These are phyloP conservation scores for Calephelis virginiensis DNA, from an alignment of 1,140 invertebrate genomes.

Conservation along the genomic window DNA sequence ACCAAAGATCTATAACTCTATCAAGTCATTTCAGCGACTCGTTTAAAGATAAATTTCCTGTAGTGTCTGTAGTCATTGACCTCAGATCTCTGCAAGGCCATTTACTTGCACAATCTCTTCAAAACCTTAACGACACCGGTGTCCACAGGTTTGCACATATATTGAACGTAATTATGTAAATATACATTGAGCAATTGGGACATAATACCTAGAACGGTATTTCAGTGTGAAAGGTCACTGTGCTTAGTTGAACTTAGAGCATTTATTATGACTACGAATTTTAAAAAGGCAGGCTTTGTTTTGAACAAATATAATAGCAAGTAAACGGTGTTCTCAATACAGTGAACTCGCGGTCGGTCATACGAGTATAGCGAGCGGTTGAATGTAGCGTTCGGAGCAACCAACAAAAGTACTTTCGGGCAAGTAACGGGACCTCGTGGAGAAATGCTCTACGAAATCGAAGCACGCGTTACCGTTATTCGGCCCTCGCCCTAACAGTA, in stretches of 20 bases:
- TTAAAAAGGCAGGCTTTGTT: slow-evolving; percentile 60
- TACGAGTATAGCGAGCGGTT: slow-evolving; percentile 41
- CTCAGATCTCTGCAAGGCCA: slow-evolving; percentile 56
- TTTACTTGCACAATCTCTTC: slow-evolving; percentile 59
- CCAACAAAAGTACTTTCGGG: slow-evolving; percentile 74
- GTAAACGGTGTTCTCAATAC: slow-evolving; percentile 65
- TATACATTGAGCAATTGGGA: slow-evolving; percentile 9
- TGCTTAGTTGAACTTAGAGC: slow-evolving; percentile 45
- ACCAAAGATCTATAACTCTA: neutral
- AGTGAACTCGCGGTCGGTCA: slow-evolving; percentile 65
- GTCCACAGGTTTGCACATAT: neutral
- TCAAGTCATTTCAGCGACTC: slow-evolving; percentile 17
- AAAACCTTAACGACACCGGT: slow-evolving; percentile 40
- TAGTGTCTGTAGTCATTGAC: slow-evolving; percentile 61
- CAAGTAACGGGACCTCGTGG: slow-evolving; percentile 67
- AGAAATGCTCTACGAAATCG: slow-evolving; percentile 78
- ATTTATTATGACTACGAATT: slow-evolving; percentile 47
- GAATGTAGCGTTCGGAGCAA: slow-evolving; percentile 36
- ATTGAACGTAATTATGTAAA: slow-evolving; percentile 13
- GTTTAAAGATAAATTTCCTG: slow-evolving; percentile 61
- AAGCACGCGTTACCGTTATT: slow-evolving; percentile 72
- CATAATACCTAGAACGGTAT: slow-evolving; percentile 16
- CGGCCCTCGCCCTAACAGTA: slow-evolving; percentile 60
- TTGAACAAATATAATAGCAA: slow-evolving; percentile 60
- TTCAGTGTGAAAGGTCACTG: slow-evolving; percentile 35